Evolutionary conservation across 1,140 invertebrate genomes (phyloP).

Genomic region (Vollenhovia emeryi): DNA sequence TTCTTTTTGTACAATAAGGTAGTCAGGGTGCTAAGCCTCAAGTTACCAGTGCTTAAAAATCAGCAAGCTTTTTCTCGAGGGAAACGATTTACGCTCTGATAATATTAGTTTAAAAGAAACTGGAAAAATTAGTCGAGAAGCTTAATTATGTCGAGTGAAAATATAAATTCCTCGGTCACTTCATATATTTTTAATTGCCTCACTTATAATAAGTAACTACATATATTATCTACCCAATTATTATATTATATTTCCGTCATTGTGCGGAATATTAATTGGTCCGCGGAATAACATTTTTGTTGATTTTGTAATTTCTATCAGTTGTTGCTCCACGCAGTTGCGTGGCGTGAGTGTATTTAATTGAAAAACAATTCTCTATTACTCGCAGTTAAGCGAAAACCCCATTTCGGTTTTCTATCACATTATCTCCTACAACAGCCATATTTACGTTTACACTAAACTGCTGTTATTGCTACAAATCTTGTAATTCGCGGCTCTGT

Average conservation of each 20-base stretch:
- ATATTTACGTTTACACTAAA: constrained; percentile 24
- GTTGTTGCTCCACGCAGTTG: neutral
- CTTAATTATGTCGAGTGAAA: neutral
- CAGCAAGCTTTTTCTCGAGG: neutral
- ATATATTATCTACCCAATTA: constrained; percentile 4
- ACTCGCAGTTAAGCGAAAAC: neutral
- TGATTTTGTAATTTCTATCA: constrained; percentile 22
- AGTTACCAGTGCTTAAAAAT: neutral
- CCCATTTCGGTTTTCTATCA: neutral
- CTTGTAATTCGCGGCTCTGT: neutral
- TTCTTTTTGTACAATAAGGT: neutral
- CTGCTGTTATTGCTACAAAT: neutral
- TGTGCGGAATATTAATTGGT: constrained; percentile 19
- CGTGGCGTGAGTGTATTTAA: constrained; percentile 5
- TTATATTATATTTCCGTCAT: neutral
- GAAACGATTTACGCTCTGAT: neutral
- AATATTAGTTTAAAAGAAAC: neutral
- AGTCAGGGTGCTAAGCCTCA: neutral
- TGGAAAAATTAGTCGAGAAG: neutral
- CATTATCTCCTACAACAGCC: neutral
- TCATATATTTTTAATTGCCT: constrained; percentile 1
- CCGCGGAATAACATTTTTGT: neutral
- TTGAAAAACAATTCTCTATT: constrained; percentile 36
- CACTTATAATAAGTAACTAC: neutral
- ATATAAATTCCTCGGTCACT: neutral